Evolutionary conservation across 2,888 invertebrate genomes (phyloP), one percentile per base, ranked within the genome.

Genomic region (Ophion ellenae): DNA sequence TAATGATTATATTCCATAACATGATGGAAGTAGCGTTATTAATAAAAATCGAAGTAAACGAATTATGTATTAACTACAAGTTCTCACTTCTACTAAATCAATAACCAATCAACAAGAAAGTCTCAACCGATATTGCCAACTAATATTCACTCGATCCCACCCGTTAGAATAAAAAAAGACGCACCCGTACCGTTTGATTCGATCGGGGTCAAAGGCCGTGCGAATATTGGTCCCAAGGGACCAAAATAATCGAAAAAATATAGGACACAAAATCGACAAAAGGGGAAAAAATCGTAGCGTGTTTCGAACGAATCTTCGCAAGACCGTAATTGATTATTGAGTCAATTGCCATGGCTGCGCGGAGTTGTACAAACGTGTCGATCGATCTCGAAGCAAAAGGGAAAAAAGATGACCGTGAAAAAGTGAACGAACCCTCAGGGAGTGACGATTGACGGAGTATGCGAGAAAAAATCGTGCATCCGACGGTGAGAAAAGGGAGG

Each of bases 401-500:
- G 53, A 53, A 17, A 5, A 53, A 53, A 17, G 17, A 17, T 4
- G 17, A 53, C 5, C 53, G 17, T 14, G 40, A 40, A 40, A 40
- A 40, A 40, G 40, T 40, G 53, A 17, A 53, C 53, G 53, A 53
- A 53, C 5, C 53, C 4, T 53, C 53, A 5, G 53, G 28, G 4
- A 9, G 32, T 53, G 45, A 57, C 10, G 40, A 74, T 74, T 66
- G 28, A 36, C 24, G 61, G 53, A 45, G 45, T 11, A 73, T 11
- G 17, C 61, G 20, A 17, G 45, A n/a, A 61, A 61, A 53, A 3
- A 20, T n/a, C 7, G 11, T 17, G 14, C 24, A 59, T 36, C 4
- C 7, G 61, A 66, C 32, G 59, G 47, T 14, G 61, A 70, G 24
- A 53, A 53, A 47, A 45, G 63, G 69, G 47, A 45, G 36, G 63